Conservation (phyloP, 2,888 invertebrate genomes). For the Plebejus anna region DNA sequence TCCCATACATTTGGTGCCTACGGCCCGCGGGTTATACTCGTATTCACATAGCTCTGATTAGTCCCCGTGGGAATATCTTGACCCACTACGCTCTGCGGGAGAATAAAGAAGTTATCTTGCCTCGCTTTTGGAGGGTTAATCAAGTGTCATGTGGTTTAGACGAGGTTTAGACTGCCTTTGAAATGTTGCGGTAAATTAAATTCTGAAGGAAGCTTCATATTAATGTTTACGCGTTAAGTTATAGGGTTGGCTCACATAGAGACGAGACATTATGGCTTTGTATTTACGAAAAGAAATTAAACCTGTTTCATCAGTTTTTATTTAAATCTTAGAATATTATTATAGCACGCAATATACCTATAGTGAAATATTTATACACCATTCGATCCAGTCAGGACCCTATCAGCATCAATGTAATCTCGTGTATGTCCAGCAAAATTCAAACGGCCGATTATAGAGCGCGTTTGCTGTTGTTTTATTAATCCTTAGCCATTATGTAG, state of each 20-base stretch:
- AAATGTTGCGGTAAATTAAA: constrained; percentile 9
- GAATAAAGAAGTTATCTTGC: constrained; percentile 28
- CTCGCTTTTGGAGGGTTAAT: constrained; percentile 13
- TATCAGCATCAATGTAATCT: no score
- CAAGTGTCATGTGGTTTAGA: constrained; percentile 9
- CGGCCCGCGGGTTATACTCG: neutral
- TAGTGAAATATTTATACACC: no score
- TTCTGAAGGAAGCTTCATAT: neutral
- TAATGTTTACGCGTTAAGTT: neutral
- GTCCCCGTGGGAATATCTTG: constrained; percentile 28
- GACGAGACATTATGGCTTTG: neutral
- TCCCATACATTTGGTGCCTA: neutral
- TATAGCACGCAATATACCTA: no score
- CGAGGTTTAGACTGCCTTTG: neutral
- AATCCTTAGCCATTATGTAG: no score
- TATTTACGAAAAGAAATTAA: no score
- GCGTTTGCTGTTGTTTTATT: no score
- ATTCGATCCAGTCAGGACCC: no score
- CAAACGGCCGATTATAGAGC: no score
- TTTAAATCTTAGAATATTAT: no score
- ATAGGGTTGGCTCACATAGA: neutral
- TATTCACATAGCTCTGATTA: constrained; percentile 24
- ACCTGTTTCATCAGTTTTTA: no score
- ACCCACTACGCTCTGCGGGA: constrained; percentile 20
- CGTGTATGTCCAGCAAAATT: no score